Evolutionary conservation across 2,797 vertebrate genomes (phyloP).

Genomic region (Phalloptychus januarius): DNA sequence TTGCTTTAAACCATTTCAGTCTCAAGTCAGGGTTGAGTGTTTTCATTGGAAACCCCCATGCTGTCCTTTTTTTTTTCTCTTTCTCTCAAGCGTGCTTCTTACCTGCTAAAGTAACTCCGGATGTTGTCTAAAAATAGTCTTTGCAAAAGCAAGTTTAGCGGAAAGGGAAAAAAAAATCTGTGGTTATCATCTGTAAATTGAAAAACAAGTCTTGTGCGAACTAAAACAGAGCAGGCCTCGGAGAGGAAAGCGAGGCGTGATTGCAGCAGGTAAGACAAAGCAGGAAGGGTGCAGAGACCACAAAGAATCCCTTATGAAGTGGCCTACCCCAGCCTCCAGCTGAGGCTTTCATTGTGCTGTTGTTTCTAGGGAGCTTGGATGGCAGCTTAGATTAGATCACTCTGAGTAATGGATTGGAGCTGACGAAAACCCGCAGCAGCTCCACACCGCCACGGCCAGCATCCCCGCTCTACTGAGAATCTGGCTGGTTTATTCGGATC

Average conservation of each 20-base stretch:
- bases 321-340: constrained; percentile 69
- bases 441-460: constrained; percentile 50
- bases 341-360: constrained; percentile 74
- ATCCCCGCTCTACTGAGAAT: constrained; percentile 59
- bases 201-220: constrained; percentile 72
- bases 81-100: constrained; percentile 46
- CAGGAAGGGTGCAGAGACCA: constrained; percentile 61
- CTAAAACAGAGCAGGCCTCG: constrained; percentile 56
- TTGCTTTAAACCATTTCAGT: constrained; percentile 40
- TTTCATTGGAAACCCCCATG: constrained; percentile 67
- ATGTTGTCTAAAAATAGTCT: constrained; percentile 72
- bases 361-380: constrained; percentile 72
- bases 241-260: constrained; percentile 63
- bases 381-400: constrained; percentile 75
- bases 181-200: constrained; percentile 76
- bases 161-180: constrained; percentile 39
- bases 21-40: constrained; percentile 64
- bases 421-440: constrained; percentile 67
- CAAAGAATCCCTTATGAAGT: constrained; percentile 72
- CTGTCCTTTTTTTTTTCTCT: constrained; percentile 29
- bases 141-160: constrained; percentile 63
- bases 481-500: constrained; percentile 77
- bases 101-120: constrained; percentile 71
- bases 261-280: constrained; percentile 74
- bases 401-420: constrained; percentile 74